phyloP scores from a whole-genome alignment of 2,888 invertebrate species.

The Sminthurides aquaticus region DNA sequence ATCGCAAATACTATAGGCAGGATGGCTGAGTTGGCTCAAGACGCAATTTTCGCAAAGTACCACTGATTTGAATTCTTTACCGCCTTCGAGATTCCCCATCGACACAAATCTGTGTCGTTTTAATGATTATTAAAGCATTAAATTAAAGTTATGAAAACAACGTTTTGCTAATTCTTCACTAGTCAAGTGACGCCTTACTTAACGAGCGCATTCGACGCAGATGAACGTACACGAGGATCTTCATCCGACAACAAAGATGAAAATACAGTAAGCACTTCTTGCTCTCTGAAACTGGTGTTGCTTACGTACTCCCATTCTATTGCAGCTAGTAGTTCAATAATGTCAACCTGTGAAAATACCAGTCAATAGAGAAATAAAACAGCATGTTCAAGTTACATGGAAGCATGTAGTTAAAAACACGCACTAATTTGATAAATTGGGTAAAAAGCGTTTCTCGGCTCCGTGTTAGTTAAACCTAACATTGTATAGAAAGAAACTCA shows the following conservation, averaged over 20 bases:
- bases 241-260: constrained; percentile 62
- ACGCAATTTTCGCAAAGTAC: background rate
- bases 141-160: constrained; percentile 1
- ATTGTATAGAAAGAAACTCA: constrained; percentile 50
- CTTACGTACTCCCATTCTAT: constrained; percentile 35
- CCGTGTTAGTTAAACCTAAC: too few relatives aligned
- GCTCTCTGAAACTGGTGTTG: constrained; percentile 49
- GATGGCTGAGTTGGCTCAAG: background rate
- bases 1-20: background rate
- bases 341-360: constrained; percentile 52
- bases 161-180: too few relatives aligned
- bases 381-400: background rate
- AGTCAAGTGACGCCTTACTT: too few relatives aligned
- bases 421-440: too few relatives aligned
- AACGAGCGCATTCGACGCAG: constrained; percentile 61
- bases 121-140: constrained; percentile 1
- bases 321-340: constrained; percentile 56
- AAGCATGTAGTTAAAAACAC: too few relatives aligned
- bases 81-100: background rate
- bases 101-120: background rate
- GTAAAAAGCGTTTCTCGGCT: too few relatives aligned
- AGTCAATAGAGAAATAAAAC: too few relatives aligned
- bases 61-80: background rate
- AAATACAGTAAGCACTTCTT: constrained; percentile 57
- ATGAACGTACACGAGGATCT: constrained; percentile 67